A percentile compares a stretch with the other conserved stretches of the same genome.
Evolutionary conservation across 2,888 invertebrate species (phyloP).

Genomic region (Trichacis sp.): DNA sequence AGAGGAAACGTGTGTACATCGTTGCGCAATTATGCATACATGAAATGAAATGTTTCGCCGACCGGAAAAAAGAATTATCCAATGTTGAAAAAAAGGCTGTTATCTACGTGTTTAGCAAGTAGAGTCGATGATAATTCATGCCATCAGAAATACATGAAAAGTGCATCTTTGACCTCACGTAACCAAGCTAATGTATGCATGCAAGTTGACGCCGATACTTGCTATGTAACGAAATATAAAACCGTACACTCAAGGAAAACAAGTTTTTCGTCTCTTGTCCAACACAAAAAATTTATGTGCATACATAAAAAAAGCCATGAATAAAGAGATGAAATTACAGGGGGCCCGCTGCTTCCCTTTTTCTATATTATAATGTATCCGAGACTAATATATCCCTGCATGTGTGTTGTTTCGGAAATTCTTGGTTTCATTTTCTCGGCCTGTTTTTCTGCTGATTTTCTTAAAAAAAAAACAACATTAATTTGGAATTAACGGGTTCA

Average conservation of each 20-base stretch:
- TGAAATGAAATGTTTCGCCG: too few relatives aligned
- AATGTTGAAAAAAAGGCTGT: neutral
- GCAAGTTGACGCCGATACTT: conserved; percentile 10
- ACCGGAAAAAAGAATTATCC: too few relatives aligned
- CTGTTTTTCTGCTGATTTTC: too few relatives aligned
- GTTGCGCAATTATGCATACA: too few relatives aligned
- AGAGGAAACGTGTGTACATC: too few relatives aligned
- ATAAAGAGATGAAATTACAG: neutral
- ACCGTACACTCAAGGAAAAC: conserved; percentile 30
- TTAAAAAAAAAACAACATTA: too few relatives aligned
- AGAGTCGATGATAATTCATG: conserved; percentile 37
- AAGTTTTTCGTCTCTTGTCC: conserved; percentile 15
- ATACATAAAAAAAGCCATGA: neutral
- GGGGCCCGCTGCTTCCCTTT: too few relatives aligned
- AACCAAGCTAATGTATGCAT: conserved; percentile 21
- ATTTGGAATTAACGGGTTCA: too few relatives aligned
- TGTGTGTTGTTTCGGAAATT: too few relatives aligned
- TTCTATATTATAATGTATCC: too few relatives aligned
- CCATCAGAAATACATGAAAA: conserved; percentile 33
- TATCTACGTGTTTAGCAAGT: conserved; percentile 9
- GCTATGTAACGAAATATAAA: conserved; percentile 17
- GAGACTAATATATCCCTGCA: too few relatives aligned
- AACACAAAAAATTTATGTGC: conserved; percentile 7
- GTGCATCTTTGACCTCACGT: conserved; percentile 45
- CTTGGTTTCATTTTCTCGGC: too few relatives aligned